Conservation (phyloP, 2,797 vertebrate genomes). For the Enteromius treurensis region DNA sequence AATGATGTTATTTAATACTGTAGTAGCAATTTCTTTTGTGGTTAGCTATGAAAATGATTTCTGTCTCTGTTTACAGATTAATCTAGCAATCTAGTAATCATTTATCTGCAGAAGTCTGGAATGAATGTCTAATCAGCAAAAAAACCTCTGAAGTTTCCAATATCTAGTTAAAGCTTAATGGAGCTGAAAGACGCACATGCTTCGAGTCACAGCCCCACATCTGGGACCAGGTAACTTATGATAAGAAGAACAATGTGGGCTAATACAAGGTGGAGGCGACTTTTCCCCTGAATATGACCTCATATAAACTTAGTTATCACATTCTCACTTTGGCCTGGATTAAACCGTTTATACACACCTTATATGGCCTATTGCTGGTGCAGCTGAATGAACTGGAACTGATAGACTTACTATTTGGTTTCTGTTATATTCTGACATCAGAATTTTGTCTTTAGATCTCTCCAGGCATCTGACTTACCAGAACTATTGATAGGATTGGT, state of each 20-base stretch:
- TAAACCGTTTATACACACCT: background rate
- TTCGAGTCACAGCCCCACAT: conserved; percentile 35
- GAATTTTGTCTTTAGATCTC: conserved; percentile 8
- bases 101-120: background rate
- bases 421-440: background rate
- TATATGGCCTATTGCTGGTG: conserved; percentile 5
- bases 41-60: background rate
- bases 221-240: conserved; percentile 34
- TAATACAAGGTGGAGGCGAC: background rate
- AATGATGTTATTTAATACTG: background rate
- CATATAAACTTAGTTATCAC: conserved; percentile 21
- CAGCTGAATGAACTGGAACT: conserved; percentile 13
- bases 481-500: conserved; percentile 2
- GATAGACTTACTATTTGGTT: background rate
- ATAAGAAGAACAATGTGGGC: conserved; percentile 30
- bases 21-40: background rate
- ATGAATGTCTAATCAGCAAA: conserved; percentile 4
- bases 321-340: conserved; percentile 13
- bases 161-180: conserved; percentile 25
- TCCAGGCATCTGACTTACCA: background rate
- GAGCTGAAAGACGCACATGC: conserved; percentile 11
- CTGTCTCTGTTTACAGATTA: background rate
- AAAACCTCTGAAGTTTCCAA: conserved; percentile 2
- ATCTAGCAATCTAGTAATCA: conserved; percentile 11
- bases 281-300: conserved; percentile 13